Percentiles rank a stretch among this genome's conserved stretches.
phyloP scores from a whole-genome alignment of 2,888 invertebrate genomes.

The Erpobdella octoculata region DNA sequence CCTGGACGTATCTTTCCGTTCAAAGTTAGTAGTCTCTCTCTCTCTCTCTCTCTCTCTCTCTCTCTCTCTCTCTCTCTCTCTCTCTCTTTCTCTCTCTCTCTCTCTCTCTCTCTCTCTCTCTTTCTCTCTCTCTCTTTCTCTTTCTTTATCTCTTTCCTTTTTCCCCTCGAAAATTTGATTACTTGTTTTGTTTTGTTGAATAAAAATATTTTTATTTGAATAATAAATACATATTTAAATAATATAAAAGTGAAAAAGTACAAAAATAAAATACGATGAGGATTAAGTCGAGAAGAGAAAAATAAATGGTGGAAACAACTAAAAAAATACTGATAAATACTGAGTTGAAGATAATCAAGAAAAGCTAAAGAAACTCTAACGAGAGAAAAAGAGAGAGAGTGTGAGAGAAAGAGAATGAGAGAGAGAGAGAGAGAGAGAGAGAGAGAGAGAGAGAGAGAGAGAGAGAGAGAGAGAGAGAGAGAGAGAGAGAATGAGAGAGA shows the following conservation, averaged over 20 bases:
- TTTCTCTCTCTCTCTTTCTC: no score
- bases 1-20: slow-evolving; percentile 92
- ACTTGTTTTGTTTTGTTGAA: background rate
- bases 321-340: background rate
- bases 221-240: background rate
- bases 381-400: background rate
- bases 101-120: slow-evolving; percentile 14
- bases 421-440: background rate
- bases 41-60: slow-evolving; percentile 10
- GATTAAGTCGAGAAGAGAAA: background rate
- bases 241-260: background rate
- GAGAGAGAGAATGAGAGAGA: background rate
- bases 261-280: background rate
- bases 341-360: background rate
- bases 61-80: slow-evolving; percentile 14
- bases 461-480: background rate
- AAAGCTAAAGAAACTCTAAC: background rate
- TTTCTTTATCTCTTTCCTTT: no score
- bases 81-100: background rate
- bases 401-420: background rate
- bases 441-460: no score
- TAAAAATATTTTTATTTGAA: background rate
- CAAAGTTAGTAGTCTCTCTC: slow-evolving; percentile 63
- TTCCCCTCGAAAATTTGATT: slow-evolving; percentile 6
- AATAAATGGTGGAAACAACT: background rate